Base-by-base conservation (phyloP, 35 echinoderm and acorn worm genomes). In the Eucidaris tribuloides region DNA sequence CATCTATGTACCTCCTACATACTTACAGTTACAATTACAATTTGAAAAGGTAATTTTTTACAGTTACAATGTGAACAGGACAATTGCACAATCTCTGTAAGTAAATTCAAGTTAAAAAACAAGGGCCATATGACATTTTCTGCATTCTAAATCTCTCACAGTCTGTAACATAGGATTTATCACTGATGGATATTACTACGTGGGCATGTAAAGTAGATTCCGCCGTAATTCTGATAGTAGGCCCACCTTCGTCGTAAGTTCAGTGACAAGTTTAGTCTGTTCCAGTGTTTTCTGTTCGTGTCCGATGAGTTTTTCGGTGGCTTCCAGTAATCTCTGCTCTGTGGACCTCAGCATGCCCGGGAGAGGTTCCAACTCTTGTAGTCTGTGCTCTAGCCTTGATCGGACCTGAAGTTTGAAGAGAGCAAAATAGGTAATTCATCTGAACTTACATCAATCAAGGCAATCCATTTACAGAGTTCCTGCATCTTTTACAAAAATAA, bases 291-390 rank as follows among this genome's bases (percentile, higher is more conserved):
- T 84, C 50, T 86, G 79, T 54, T 97, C 94, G 5, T 92, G 82
- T 36, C 60, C 57, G 0, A 89, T 43, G 11, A 97, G 82, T 78
- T 76, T 89, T 86, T 97, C 90, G 0, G 85, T 97, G 22, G 94
- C 90, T 39, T 92, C 94, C 22, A 92, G 58, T 5, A 97, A 78
- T 45, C 79, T 84, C 82, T 92, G 89, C 59, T 97, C 94, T 0
- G 94, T 86, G 50, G 78, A 79, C 23, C 90, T 81, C 20, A 97
- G 86, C 86, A 92, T 92, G 35, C 88, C 94, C 17, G 94, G 94
- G 19, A 97, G 83, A 2, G 94, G 94, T 71, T 97, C 86, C 27
- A 97, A 83, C 64, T 97, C 94, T 68, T 79, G 45, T 31, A 97
- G 74, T 65, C 90, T 92, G 64, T 85, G 81, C 60, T 97, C 89